Evolutionary conservation across 2,888 invertebrate genomes (phyloP).

Genomic region (Ochropleura leucogaster): DNA sequence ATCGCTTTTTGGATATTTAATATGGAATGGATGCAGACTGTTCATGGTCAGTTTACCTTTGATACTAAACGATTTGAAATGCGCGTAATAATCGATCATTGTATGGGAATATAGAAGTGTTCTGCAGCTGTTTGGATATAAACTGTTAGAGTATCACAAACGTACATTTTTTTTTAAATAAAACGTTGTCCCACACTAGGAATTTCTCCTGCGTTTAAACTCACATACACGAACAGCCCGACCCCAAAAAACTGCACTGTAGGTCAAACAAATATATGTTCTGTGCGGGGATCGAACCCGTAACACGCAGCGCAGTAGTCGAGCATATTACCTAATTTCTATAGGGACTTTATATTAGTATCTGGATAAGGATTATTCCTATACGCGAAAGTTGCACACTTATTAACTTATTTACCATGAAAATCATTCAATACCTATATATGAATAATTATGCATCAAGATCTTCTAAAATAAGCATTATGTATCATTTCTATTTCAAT

Average conservation of each 20-base stretch:
- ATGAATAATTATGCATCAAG: neutral
- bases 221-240: too few relatives aligned
- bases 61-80: neutral
- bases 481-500: constrained; percentile 32
- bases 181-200: too few relatives aligned
- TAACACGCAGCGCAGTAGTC: too few relatives aligned
- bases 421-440: too few relatives aligned
- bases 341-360: neutral
- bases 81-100: neutral
- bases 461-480: constrained; percentile 4
- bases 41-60: neutral
- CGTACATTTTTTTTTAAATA: too few relatives aligned
- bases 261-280: too few relatives aligned
- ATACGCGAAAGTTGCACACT: neutral
- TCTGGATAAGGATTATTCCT: neutral
- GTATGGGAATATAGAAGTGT: constrained; percentile 2
- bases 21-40: neutral
- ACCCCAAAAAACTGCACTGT: too few relatives aligned
- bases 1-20: neutral
- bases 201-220: too few relatives aligned
- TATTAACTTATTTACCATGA: neutral
- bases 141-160: neutral
- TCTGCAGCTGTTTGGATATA: neutral
- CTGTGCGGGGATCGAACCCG: too few relatives aligned
- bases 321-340: too few relatives aligned